A percentile compares a stretch with the other conserved stretches of the same genome.
Evolutionary conservation across 2,888 invertebrate genomes (phyloP).

Genomic region (Drosophila kuntzei): DNA sequence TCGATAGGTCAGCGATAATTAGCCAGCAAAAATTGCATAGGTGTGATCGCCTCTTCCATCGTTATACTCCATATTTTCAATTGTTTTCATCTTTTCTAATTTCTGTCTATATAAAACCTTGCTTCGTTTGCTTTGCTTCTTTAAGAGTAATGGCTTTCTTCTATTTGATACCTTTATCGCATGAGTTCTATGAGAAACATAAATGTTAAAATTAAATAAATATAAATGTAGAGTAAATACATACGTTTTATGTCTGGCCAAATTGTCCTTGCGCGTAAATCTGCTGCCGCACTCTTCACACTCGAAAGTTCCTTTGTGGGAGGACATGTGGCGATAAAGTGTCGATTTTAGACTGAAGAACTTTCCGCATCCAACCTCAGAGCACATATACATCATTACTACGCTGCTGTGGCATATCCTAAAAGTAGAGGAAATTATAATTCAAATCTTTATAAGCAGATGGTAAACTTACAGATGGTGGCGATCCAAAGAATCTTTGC

Average conservation of each 20-base stretch:
- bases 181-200: constrained; percentile 18
- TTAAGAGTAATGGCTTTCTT: background rate
- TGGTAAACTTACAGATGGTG: constrained; percentile 29
- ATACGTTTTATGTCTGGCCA: constrained; percentile 37
- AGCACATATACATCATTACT: constrained; percentile 38
- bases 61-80: background rate
- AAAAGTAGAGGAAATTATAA: background rate
- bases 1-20: background rate
- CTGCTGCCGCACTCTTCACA: constrained; percentile 23
- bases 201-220: background rate
- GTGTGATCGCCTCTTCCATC: constrained; percentile 14
- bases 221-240: constrained; percentile 6
- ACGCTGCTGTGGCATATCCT: constrained; percentile 34
- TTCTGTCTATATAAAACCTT: background rate
- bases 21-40: background rate
- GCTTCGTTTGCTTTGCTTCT: background rate
- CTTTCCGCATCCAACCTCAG: constrained; percentile 31
- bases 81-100: background rate
- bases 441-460: background rate
- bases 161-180: background rate
- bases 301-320: constrained; percentile 21
- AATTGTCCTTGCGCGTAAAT: constrained; percentile 42
- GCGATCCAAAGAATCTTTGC: constrained; percentile 43
- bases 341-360: constrained; percentile 40
- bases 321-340: constrained; percentile 28